A percentile compares a stretch with the other conserved stretches of the same genome.
Evolutionary conservation across 2,797 vertebrate genomes (phyloP).

Genomic region (Catharus ustulatus): DNA sequence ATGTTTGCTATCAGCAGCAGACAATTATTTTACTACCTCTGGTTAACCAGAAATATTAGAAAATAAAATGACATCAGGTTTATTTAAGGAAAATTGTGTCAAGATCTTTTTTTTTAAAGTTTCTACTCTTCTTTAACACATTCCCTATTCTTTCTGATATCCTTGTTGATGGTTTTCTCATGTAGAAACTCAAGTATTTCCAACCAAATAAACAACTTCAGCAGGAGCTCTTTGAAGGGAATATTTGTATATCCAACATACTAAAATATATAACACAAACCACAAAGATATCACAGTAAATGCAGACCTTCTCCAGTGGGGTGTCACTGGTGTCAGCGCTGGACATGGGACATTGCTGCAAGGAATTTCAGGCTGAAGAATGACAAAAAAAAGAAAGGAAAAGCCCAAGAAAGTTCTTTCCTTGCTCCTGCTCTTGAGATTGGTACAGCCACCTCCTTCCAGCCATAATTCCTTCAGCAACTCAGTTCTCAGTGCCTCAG

Average conservation of each 20-base stretch:
- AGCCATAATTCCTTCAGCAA: neutral
- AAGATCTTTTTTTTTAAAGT: neutral
- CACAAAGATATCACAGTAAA: neutral
- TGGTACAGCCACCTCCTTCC: neutral
- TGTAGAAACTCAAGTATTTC: neutral
- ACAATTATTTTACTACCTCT: neutral
- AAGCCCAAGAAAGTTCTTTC: neutral
- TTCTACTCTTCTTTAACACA: neutral
- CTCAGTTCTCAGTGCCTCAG: neutral
- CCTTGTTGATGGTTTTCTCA: neutral
- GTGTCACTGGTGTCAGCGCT: neutral
- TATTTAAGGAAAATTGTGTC: neutral
- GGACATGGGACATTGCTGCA: neutral
- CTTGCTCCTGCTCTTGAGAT: neutral
- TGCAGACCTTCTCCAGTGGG: neutral
- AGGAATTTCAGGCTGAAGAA: neutral
- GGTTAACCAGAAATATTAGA: conserved; percentile 2
- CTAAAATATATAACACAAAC: fast-evolving
- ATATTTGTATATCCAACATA: neutral
- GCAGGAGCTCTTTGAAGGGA: neutral
- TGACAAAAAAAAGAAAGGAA: neutral
- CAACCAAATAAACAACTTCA: neutral
- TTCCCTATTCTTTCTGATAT: neutral
- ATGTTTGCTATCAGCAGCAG: neutral
- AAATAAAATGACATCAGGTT: neutral